phyloP scores from a whole-genome alignment of 2,113 vertebrate genomes.

The Zapornia atra region DNA sequence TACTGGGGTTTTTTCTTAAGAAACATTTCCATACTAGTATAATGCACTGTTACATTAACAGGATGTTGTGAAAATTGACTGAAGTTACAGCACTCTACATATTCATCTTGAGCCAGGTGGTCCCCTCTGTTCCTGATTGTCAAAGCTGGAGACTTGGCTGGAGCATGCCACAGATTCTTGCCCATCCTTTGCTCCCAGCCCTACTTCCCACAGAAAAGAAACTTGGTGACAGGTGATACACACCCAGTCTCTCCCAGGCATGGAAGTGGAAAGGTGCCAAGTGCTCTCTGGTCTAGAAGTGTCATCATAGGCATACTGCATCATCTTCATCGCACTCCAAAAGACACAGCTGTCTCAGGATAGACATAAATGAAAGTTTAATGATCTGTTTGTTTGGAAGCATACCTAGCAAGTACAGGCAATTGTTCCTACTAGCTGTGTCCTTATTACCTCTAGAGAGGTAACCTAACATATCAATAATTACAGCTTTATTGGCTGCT shows the following conservation, averaged over 20 bases:
- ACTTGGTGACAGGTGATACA: not conserved
- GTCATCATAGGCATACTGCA: not conserved
- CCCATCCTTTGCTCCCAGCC: not conserved
- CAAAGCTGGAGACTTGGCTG: not conserved
- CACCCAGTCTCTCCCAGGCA: not conserved
- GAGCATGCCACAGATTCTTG: not conserved
- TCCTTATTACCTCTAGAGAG: not conserved
- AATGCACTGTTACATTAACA: not conserved
- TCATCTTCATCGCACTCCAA: not conserved
- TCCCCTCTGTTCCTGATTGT: not conserved
- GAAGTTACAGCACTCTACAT: not conserved
- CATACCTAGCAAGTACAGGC: not conserved
- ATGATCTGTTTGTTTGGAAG: not conserved
- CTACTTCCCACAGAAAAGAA: not conserved
- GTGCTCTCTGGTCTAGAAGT: not conserved
- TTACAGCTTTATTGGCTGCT: not conserved
- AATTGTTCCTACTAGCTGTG: not conserved
- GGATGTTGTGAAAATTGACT: not conserved
- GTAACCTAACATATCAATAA: not conserved
- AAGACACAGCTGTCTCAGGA: not conserved
- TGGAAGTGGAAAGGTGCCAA: not conserved
- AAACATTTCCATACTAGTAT: not conserved
- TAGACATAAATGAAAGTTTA: not conserved
- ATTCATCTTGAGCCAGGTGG: not conserved
- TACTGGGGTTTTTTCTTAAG: not conserved